Conservation (phyloP, 2,113 vertebrate species). For the Varanus komodoensis region DNA sequence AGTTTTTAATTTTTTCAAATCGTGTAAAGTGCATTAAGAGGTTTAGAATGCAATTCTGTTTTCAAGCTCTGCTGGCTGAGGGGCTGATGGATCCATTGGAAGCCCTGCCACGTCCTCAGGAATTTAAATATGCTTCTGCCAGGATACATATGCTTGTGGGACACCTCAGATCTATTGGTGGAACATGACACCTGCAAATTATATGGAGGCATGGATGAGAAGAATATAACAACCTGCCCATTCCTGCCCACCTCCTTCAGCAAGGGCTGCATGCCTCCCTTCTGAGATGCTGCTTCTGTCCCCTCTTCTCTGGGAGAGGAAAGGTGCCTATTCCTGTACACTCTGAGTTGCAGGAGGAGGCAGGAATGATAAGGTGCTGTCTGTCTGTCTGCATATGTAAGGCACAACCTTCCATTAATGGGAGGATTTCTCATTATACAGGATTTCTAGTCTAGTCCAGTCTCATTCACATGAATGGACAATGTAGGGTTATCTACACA, state of each 20-base stretch:
- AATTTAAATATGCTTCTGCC: background rate
- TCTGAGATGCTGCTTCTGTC: background rate
- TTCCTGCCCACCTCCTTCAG: background rate
- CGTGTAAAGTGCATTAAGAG: background rate
- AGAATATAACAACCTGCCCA: background rate
- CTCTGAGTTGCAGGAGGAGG: background rate
- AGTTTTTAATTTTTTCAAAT: background rate
- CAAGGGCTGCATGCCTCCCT: background rate
- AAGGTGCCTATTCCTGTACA: background rate
- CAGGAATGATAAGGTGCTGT: background rate
- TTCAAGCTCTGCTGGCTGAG: background rate
- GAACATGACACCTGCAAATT: background rate
- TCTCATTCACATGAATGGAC: background rate
- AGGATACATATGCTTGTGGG: background rate
- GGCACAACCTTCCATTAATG: background rate
- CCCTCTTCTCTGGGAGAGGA: background rate
- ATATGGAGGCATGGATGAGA: background rate
- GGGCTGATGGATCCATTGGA: background rate
- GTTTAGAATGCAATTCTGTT: background rate
- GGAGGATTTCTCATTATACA: background rate
- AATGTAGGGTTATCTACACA: background rate
- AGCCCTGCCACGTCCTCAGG: background rate
- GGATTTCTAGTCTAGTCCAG: background rate
- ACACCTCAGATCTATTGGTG: background rate
- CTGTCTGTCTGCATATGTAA: background rate